A percentile compares a stretch with the other conserved stretches of the same genome.
phyloP scores from a whole-genome alignment of 2,113 vertebrate genomes.

The Alligator sinensis region DNA sequence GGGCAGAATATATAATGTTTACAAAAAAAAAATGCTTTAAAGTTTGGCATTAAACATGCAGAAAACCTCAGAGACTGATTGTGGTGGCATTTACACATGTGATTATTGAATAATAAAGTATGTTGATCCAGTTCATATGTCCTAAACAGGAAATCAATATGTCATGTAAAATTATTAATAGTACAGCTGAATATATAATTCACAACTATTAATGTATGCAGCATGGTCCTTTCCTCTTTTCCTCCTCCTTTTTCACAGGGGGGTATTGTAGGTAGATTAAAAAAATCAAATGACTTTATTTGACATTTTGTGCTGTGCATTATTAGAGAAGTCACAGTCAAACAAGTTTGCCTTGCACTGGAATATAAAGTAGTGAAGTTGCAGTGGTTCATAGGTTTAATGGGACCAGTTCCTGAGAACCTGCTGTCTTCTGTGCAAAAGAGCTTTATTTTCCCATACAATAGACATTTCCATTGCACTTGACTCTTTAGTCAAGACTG shows the following conservation, averaged over 20 bases:
- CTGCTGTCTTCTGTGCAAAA: not conserved
- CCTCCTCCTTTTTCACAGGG: not conserved
- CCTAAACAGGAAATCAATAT: not conserved
- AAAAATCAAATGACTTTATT: not conserved
- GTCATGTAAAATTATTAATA: slow-evolving; percentile 2
- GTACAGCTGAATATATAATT: not conserved
- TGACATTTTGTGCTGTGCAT: not conserved
- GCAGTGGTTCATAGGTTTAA: not conserved
- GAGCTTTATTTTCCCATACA: not conserved
- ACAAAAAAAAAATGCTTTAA: not conserved
- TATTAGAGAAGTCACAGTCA: not conserved
- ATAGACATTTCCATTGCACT: not conserved
- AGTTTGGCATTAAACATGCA: not conserved
- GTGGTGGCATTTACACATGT: not conserved
- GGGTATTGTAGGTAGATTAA: not conserved
- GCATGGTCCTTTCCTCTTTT: slow-evolving; percentile 12
- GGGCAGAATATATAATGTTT: not conserved
- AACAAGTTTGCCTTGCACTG: not conserved
- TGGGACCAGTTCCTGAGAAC: not conserved
- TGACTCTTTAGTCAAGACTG: rapidly evolving
- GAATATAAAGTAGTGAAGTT: not conserved
- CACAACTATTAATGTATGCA: not conserved
- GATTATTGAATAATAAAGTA: not conserved
- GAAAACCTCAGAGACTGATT: not conserved
- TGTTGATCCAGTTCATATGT: not conserved